Evolutionary conservation across 2,797 vertebrate genomes (phyloP).

Genomic region (Trichosurus vulpecula): DNA sequence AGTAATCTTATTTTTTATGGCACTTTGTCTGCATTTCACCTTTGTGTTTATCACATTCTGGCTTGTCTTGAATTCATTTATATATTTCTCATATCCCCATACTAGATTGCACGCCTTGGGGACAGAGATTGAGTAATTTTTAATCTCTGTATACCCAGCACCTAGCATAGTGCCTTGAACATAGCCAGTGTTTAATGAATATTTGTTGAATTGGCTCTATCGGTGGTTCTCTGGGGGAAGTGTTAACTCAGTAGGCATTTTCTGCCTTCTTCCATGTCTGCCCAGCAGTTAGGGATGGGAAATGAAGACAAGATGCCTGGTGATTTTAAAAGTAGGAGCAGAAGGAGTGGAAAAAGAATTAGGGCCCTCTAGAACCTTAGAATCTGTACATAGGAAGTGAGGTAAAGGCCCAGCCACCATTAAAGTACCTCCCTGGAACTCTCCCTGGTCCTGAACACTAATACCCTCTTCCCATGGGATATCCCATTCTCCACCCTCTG

Average conservation of each 20-base stretch:
- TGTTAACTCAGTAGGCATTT: background rate
- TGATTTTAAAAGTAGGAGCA: background rate
- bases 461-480: background rate
- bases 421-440: background rate
- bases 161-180: background rate
- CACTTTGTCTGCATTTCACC: background rate
- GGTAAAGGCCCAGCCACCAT: background rate
- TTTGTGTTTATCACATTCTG: background rate
- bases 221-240: background rate
- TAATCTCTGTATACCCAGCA: background rate
- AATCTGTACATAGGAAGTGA: background rate
- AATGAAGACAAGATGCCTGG: background rate
- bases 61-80: background rate
- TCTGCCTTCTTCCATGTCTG: background rate
- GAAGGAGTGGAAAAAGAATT: fast-evolving
- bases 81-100: background rate
- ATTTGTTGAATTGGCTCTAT: background rate
- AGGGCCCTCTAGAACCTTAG: background rate
- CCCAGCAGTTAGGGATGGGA: background rate
- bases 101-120: background rate
- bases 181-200: background rate
- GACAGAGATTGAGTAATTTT: background rate
- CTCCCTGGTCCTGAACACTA: background rate
- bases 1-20: background rate
- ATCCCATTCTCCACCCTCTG: background rate